These are phyloP conservation scores for Nomada lathburiana DNA, from an alignment of 2,888 invertebrate genomes.

Conservation along the genomic window DNA sequence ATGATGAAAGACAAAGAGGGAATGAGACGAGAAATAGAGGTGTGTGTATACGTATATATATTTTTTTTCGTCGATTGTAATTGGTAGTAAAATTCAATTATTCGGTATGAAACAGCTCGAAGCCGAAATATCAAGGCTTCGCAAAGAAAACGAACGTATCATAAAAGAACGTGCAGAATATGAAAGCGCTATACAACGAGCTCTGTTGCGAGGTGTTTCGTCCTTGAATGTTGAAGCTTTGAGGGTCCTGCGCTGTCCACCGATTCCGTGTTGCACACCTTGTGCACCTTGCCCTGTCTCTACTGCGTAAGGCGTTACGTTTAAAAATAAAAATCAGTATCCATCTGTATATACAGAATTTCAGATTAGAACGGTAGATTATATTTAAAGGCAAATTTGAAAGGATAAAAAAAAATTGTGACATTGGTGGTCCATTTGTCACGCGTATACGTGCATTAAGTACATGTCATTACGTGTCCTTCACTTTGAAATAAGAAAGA, in stretches of 20 bases:
- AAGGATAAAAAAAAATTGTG: background rate
- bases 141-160: constrained; percentile 78
- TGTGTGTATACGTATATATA: constrained; percentile 23
- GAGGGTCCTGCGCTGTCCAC: constrained; percentile 77
- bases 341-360: background rate
- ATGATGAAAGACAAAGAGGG: constrained; percentile 51
- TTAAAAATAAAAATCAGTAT: background rate
- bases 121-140: constrained; percentile 73
- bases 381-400: background rate
- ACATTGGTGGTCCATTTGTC: background rate
- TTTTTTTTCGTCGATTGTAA: background rate
- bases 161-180: constrained; percentile 79
- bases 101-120: constrained; percentile 71
- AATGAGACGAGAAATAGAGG: constrained; percentile 69
- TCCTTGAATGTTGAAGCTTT: constrained; percentile 80
- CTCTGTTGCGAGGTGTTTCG: constrained; percentile 80
- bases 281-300: constrained; percentile 68
- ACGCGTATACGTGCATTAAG: background rate
- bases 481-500: constrained; percentile 19
- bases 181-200: constrained; percentile 81
- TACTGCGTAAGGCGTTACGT: constrained; percentile 38
- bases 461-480: background rate
- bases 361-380: background rate
- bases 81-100: background rate
- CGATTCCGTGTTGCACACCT: constrained; percentile 72